phyloP scores from a whole-genome alignment of 2,113 vertebrate species.

The Hoplias malabaricus region DNA sequence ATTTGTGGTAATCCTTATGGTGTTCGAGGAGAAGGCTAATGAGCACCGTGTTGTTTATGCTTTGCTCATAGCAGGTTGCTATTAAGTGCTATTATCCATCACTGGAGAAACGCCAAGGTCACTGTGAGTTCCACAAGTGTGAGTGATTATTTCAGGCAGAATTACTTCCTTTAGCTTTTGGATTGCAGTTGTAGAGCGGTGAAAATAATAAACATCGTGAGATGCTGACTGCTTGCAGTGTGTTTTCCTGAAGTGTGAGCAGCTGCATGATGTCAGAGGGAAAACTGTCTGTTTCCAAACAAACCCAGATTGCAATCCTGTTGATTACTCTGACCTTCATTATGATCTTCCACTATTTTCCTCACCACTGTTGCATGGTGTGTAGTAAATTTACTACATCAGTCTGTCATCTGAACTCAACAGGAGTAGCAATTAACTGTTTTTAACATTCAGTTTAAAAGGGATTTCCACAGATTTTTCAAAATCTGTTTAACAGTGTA shows the following conservation, averaged over 20 bases:
- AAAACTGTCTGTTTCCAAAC: not conserved
- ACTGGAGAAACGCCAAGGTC: not conserved
- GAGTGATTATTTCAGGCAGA: not conserved
- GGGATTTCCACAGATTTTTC: no score
- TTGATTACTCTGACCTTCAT: conserved; percentile 1
- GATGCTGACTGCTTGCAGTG: not conserved
- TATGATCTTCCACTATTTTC: not conserved
- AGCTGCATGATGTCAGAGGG: not conserved
- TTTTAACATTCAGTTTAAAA: no score
- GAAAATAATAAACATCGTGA: not conserved
- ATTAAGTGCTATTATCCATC: not conserved
- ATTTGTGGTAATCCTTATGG: not conserved
- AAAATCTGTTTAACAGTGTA: no score
- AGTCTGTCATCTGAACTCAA: conserved; percentile 13
- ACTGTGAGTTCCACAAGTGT: not conserved
- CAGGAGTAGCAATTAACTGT: not conserved
- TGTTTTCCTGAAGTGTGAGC: not conserved
- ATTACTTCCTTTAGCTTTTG: not conserved
- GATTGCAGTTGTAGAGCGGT: not conserved
- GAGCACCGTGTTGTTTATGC: not conserved
- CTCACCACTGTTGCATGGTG: not conserved
- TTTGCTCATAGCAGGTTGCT: not conserved
- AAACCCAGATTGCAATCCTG: not conserved
- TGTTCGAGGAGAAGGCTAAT: not conserved
- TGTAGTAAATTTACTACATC: not conserved